A percentile compares a stretch with the other conserved stretches of the same genome.
phyloP scores from a whole-genome alignment of 2,113 vertebrate genomes.

The Hippopotamus amphibius region DNA sequence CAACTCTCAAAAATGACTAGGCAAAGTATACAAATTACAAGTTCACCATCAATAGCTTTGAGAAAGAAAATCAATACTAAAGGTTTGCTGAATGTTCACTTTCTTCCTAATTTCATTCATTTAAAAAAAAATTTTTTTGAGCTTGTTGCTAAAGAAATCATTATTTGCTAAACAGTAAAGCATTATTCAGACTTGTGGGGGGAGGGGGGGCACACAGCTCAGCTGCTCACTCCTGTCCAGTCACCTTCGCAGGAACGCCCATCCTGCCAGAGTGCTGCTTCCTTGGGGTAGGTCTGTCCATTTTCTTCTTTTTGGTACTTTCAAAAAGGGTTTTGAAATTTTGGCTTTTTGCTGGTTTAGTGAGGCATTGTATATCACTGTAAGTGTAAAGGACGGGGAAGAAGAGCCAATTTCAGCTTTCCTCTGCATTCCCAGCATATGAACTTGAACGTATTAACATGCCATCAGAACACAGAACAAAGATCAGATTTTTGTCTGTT shows the following conservation, averaged over 20 bases:
- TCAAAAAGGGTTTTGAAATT: background rate
- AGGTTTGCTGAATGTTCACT: background rate
- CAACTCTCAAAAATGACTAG: background rate
- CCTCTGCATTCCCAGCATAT: background rate
- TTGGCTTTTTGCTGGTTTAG: background rate
- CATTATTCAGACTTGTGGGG: background rate
- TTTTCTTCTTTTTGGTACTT: background rate
- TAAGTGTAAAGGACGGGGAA: background rate
- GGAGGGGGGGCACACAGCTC: rapidly evolving
- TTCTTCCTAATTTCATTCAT: background rate
- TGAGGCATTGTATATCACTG: background rate
- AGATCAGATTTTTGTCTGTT: constrained; percentile 69
- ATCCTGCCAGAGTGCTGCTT: rapidly evolving
- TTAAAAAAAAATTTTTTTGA: background rate
- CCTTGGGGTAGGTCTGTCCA: background rate
- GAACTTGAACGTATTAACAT: too few relatives aligned
- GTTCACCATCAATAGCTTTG: background rate
- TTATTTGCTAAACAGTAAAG: background rate
- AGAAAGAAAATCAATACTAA: background rate
- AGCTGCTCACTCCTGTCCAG: background rate
- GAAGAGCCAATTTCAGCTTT: background rate
- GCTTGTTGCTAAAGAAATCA: background rate
- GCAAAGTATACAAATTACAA: background rate
- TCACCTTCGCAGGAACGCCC: background rate
- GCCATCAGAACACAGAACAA: constrained; percentile 67